phyloP scores from a whole-genome alignment of 2,888 invertebrate genomes.

The Silvanus unidentatus region DNA sequence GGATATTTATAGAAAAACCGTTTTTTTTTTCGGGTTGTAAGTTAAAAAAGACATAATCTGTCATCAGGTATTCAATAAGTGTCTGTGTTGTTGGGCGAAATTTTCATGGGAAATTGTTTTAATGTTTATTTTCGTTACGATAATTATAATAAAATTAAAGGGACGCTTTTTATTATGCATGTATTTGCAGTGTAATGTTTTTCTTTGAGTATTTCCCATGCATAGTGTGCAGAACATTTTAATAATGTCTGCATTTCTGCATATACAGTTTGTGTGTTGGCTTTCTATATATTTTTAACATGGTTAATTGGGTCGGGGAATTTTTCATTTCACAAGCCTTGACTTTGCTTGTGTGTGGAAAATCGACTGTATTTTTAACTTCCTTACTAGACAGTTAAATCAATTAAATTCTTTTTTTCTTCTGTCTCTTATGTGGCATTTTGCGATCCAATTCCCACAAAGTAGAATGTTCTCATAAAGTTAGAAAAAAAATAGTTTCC shows the following conservation, averaged over 20 bases:
- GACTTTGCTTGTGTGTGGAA: not conserved
- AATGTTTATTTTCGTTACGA: conserved; percentile 4
- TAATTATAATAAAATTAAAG: conserved; percentile 2
- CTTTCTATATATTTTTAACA: not conserved
- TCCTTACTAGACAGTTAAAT: no score
- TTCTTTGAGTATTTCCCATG: not conserved
- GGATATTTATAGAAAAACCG: not conserved
- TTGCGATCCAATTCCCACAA: no score
- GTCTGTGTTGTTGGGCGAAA: not conserved
- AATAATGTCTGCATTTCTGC: not conserved
- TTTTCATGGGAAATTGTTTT: no score
- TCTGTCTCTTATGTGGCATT: no score
- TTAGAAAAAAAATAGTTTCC: no score
- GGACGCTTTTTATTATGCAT: no score
- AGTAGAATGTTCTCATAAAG: not conserved
- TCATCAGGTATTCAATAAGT: not conserved
- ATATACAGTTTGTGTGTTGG: not conserved
- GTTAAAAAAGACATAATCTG: not conserved
- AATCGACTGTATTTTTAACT: not conserved
- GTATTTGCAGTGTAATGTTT: not conserved
- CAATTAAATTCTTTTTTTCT: no score
- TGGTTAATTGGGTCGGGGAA: no score
- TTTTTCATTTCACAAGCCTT: no score
- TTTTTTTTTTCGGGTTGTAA: not conserved
- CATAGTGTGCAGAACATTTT: not conserved